A percentile compares a stretch with the other conserved stretches of the same genome.
Conservation (phyloP, 2,113 vertebrate species). For the Helogale parvula region DNA sequence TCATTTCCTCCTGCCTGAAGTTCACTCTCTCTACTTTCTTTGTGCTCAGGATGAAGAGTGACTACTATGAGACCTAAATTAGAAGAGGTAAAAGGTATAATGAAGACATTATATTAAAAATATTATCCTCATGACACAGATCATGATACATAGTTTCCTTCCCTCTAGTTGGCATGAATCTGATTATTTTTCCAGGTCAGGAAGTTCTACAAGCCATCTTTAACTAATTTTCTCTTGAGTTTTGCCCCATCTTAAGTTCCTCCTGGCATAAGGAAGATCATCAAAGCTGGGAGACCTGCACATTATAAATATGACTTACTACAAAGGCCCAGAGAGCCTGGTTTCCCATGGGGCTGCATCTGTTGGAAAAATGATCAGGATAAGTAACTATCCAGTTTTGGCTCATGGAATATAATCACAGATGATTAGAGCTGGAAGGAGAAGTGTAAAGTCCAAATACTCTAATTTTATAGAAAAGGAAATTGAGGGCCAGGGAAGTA, state of each 20-base stretch:
- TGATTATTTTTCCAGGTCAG: not conserved
- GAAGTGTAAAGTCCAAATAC: not conserved
- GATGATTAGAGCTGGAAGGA: not conserved
- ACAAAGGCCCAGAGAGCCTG: not conserved
- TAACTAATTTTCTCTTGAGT: not conserved
- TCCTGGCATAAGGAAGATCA: not conserved
- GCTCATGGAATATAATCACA: not conserved
- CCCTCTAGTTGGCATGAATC: not conserved
- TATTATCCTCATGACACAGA: not conserved
- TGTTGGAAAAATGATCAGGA: not conserved
- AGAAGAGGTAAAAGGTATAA: not conserved
- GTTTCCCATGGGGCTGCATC: not conserved
- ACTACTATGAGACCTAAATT: not conserved
- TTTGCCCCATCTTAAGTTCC: not conserved
- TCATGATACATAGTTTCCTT: not conserved
- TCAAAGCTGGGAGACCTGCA: not conserved
- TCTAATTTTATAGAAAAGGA: constrained; percentile 15
- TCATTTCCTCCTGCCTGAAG: not conserved
- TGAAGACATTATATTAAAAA: constrained; percentile 6
- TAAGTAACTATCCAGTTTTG: not conserved
- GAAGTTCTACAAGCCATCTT: not conserved
- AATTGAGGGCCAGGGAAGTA: not conserved
- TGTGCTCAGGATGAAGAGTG: not conserved
- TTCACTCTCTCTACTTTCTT: not conserved
- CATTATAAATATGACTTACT: not conserved